Conservation (phyloP, 1,140 invertebrate species). For the Drosophila gunungcola region DNA sequence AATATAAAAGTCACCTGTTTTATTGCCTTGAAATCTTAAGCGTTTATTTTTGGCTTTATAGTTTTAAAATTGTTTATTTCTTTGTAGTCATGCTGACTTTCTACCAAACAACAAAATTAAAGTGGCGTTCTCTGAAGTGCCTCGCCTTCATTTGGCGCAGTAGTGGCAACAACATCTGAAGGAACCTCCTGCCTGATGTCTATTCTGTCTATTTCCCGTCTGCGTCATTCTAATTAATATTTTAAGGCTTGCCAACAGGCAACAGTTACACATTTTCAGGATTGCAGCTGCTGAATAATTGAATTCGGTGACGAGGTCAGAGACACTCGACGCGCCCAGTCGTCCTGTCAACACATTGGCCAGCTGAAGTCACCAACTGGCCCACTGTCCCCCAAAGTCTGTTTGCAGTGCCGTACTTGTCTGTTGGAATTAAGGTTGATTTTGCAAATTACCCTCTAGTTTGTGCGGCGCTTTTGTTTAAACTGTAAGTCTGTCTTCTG, state of each 20-base stretch:
- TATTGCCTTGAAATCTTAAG: no score
- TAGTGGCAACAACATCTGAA: conserved; percentile 38
- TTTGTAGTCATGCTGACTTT: neutral
- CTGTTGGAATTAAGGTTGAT: conserved; percentile 47
- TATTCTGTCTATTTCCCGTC: neutral
- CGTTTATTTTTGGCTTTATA: no score
- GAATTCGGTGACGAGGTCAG: conserved; percentile 59
- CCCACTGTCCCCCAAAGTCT: conserved; percentile 46
- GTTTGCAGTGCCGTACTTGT: conserved; percentile 47
- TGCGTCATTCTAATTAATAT: conserved; percentile 73
- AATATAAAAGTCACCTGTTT: no score
- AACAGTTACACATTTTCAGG: conserved; percentile 57
- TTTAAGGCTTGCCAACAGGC: conserved; percentile 61
- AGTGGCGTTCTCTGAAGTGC: conserved; percentile 38
- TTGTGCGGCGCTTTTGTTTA: neutral
- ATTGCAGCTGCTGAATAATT: conserved; percentile 72
- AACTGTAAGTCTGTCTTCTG: conserved; percentile 2
- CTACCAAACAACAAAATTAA: conserved; percentile 57
- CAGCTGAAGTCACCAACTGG: conserved; percentile 21
- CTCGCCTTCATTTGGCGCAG: conserved; percentile 42
- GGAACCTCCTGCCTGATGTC: conserved; percentile 6
- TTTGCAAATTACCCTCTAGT: conserved; percentile 39
- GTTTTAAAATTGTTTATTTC: neutral
- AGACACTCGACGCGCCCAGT: conserved; percentile 21
- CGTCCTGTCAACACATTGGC: conserved; percentile 37